These are phyloP conservation scores for Dioctria rufipes DNA, from an alignment of 2,888 invertebrate species.

Conservation along the genomic window DNA sequence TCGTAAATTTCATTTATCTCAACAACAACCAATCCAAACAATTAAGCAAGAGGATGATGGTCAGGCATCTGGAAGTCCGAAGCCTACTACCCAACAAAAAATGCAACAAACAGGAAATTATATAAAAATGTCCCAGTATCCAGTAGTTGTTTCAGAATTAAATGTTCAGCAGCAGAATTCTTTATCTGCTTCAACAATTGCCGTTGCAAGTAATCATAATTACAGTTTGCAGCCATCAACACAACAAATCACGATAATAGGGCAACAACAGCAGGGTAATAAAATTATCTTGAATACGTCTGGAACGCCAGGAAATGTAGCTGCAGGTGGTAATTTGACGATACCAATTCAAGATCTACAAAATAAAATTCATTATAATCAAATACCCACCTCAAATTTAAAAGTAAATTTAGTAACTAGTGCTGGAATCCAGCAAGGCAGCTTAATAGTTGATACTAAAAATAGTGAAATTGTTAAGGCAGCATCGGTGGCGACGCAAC, in stretches of 20 bases:
- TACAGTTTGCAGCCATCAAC: constrained; percentile 70
- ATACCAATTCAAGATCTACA: constrained; percentile 66
- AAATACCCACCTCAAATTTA: constrained; percentile 68
- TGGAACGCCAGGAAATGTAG: constrained; percentile 58
- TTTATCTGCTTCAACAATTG: constrained; percentile 64
- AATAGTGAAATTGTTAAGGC: constrained; percentile 61
- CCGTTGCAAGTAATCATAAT: constrained; percentile 69
- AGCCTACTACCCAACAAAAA: constrained; percentile 61
- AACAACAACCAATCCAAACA: constrained; percentile 62
- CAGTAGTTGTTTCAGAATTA: constrained; percentile 68
- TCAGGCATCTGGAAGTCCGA: constrained; percentile 12
- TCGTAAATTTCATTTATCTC: constrained; percentile 66
- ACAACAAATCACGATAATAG: constrained; percentile 68
- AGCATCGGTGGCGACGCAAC: constrained; percentile 57
- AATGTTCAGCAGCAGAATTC: constrained; percentile 62
- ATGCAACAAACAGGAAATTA: constrained; percentile 67
- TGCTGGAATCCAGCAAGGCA: constrained; percentile 63
- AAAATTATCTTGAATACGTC: constrained; percentile 68
- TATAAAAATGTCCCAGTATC: constrained; percentile 69
- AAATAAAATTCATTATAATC: constrained; percentile 69
- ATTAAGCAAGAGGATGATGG: constrained; percentile 65
- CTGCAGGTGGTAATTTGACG: constrained; percentile 64
- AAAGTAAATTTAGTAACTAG: constrained; percentile 70
- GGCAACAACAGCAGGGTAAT: constrained; percentile 66
- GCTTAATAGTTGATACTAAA: constrained; percentile 63